A percentile compares a stretch with the other conserved stretches of the same genome.
Evolutionary conservation across 2,113 vertebrate species (phyloP).

Genomic region (Cygnus buccinator): DNA sequence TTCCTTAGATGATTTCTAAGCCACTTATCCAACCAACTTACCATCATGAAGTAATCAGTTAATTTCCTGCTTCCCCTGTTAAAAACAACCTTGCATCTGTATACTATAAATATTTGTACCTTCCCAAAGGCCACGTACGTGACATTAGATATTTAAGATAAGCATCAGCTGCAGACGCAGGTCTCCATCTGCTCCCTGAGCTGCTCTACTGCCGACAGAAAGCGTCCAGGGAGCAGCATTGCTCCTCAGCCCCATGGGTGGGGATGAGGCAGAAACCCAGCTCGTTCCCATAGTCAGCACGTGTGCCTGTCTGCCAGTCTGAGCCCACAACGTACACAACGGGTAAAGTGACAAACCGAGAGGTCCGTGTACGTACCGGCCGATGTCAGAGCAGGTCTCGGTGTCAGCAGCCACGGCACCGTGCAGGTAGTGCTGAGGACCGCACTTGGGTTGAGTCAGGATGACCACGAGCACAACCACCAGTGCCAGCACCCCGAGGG

Average conservation of each 20-base stretch:
- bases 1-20: background rate
- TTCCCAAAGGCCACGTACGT: background rate
- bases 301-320: background rate
- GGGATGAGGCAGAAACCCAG: too few species aligned
- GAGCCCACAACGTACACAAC: rapidly evolving
- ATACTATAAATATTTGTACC: background rate
- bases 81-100: background rate
- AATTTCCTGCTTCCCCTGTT: background rate
- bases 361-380: conserved; percentile 75
- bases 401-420: conserved; percentile 86
- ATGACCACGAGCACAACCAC: background rate
- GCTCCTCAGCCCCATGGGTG: background rate
- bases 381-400: conserved; percentile 80
- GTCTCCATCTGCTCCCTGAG: background rate
- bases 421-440: conserved; percentile 37
- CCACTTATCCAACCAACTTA: background rate
- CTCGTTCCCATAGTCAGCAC: rapidly evolving
- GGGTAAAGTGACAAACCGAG: background rate
- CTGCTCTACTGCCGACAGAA: background rate
- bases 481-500: background rate
- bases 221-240: background rate
- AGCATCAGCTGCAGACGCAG: background rate
- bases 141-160: rapidly evolving
- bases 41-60: background rate
- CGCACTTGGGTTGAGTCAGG: background rate